Percentiles rank a stretch among this genome's conserved stretches.
Evolutionary conservation across 2,888 invertebrate species (phyloP).

Genomic region (Tachystola acroxantha): DNA sequence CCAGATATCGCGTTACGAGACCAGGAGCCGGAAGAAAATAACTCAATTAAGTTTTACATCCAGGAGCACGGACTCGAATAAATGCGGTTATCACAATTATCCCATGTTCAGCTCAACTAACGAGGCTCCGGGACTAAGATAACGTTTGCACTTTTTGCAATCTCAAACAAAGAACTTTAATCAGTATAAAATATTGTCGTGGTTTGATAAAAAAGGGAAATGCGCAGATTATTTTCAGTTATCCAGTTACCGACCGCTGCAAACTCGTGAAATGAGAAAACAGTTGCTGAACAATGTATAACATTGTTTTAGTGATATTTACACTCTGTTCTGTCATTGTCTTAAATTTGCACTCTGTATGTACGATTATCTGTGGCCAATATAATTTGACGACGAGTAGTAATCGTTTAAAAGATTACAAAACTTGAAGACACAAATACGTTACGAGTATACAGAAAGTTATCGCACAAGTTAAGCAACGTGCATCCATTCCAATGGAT

Average conservation of each 20-base stretch:
- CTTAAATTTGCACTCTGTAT: no score
- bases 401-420: no score
- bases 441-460: no score
- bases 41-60: slow-evolving; percentile 65
- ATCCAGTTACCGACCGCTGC: not conserved
- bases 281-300: no score
- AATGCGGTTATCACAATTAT: slow-evolving; percentile 71
- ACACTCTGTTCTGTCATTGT: no score
- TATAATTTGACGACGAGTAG: no score
- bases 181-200: slow-evolving; percentile 8
- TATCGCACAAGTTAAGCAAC: no score
- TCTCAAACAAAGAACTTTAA: slow-evolving; percentile 18
- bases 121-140: slow-evolving; percentile 30
- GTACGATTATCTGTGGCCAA: no score
- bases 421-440: no score
- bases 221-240: not conserved
- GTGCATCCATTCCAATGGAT: no score
- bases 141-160: slow-evolving; percentile 24
- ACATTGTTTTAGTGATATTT: no score
- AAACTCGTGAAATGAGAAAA: not conserved
- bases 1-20: slow-evolving; percentile 13
- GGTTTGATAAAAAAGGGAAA: not conserved
- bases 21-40: slow-evolving; percentile 37
- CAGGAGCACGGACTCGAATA: slow-evolving; percentile 50
- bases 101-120: slow-evolving; percentile 50